A percentile compares a stretch with the other conserved stretches of the same genome.
phyloP scores from a whole-genome alignment of 2,113 vertebrate genomes.

The human (Homo sapiens) region DNA sequence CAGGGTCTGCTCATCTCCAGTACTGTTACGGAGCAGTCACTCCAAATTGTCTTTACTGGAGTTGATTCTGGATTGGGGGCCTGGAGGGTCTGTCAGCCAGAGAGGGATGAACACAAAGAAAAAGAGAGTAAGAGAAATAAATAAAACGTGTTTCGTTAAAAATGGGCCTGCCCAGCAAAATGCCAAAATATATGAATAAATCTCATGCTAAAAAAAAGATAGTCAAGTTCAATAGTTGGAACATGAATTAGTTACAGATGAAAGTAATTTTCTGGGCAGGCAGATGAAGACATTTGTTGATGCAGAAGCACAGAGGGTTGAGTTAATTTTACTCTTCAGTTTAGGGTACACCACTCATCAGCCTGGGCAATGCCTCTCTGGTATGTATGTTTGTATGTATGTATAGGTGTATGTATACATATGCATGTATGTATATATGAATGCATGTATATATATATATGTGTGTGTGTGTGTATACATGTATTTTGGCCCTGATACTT shows the following conservation, averaged over 20 bases:
- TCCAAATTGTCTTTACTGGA: background rate
- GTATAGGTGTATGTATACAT: too few species aligned
- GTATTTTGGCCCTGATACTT: background rate
- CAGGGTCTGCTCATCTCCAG: rapidly evolving
- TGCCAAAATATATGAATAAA: background rate
- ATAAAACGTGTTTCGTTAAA: constrained; percentile 1
- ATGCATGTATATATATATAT: rapidly evolving
- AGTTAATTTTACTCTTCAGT: background rate
- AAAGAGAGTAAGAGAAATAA: background rate
- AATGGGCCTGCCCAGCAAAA: background rate
- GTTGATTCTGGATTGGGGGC: background rate
- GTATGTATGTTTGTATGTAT: rapidly evolving
- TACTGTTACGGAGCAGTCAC: rapidly evolving
- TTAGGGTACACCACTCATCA: background rate
- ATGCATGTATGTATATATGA: too few species aligned
- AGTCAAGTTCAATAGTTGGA: background rate
- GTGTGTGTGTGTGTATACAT: rapidly evolving
- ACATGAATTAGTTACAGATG: constrained; percentile 18
- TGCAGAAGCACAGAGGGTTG: background rate
- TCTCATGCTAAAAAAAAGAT: background rate
- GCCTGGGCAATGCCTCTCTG: background rate
- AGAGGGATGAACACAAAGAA: background rate
- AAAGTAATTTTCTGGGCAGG: constrained; percentile 42
- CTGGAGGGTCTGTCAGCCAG: background rate
- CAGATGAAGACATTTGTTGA: background rate